These are phyloP conservation scores for Stenotaenia linearis DNA, from an alignment of 2,888 invertebrate species.

Conservation along the genomic window DNA sequence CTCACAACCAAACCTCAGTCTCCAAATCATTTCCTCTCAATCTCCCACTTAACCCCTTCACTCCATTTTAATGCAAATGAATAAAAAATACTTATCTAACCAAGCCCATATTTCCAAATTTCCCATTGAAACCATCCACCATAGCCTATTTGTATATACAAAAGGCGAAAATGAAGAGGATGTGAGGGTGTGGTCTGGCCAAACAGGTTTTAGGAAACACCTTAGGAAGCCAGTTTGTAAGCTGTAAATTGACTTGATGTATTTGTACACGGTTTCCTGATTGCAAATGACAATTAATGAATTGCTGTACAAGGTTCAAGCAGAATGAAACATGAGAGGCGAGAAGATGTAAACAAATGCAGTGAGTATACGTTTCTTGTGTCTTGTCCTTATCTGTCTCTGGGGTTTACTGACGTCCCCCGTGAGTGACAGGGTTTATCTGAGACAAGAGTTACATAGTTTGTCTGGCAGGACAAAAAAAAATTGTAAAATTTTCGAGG, in stretches of 20 bases:
- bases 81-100: no score
- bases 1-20: no score
- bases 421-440: conserved; percentile 14
- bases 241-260: background rate
- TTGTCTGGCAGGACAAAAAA: background rate
- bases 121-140: background rate
- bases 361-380: background rate
- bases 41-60: no score
- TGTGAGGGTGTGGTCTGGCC: background rate
- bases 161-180: background rate
- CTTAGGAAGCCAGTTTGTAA: background rate
- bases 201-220: background rate
- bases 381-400: conserved; percentile 21
- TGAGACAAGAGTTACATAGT: background rate
- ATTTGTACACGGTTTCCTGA: background rate
- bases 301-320: background rate
- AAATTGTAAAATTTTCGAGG: background rate
- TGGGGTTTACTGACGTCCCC: background rate
- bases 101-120: background rate
- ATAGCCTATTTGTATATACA: background rate
- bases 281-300: background rate
- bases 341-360: conserved; percentile 16
- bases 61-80: background rate
- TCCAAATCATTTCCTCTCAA: background rate
- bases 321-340: background rate